Base-by-base conservation (phyloP, 2,888 invertebrate genomes). In the Brachynemurus nebulosus region DNA sequence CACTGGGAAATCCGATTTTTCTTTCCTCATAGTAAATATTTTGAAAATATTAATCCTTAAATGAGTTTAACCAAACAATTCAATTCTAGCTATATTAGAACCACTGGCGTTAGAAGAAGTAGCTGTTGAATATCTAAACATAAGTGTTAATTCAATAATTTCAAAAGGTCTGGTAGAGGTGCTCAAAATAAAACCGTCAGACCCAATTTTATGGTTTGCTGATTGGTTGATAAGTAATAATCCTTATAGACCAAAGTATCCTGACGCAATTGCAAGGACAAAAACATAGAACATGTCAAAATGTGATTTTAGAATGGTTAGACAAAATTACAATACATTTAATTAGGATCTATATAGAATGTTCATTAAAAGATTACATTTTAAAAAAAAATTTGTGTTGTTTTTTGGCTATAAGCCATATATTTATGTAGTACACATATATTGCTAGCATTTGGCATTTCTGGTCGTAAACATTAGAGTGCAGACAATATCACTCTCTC, bases 1-100 rank as follows among this genome's bases (percentile, higher is more conserved):
- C 70, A 78, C 41, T 69, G 77, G 48, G 92, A 93, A 64, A 86
- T 91, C 53, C 76, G 80, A 58, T 92, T 86, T 63, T 90, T 93
- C 63, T 92, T 86, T 64, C 88, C 90, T 1, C 72, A 78, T 55
- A 76, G 86, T 88, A 68, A 69, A 74, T 57, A 37, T 30, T 42
- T 33, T 18, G n/a, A n/a, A n/a, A n/a, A n/a, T n/a, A n/a, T n/a
- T n/a, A n/a, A n/a, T 40, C 37, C 30, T 11, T 12, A 18, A 38
- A 40, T 19, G n/a, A 20, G 9, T 17, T 37, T 14, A 37, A 1
- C n/a, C 3, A 5, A 37, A n/a, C n/a, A n/a, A 47, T 30, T 48
- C 40, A 27, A 19, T 59, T 57, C 46, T 61, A 88, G 88, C 80
- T 67, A 71, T 83, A 44, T 68, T 84, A 41, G 89, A 90, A 47